These are phyloP conservation scores for Rana temporaria DNA, from an alignment of 2,113 vertebrate species.

Conservation along the genomic window DNA sequence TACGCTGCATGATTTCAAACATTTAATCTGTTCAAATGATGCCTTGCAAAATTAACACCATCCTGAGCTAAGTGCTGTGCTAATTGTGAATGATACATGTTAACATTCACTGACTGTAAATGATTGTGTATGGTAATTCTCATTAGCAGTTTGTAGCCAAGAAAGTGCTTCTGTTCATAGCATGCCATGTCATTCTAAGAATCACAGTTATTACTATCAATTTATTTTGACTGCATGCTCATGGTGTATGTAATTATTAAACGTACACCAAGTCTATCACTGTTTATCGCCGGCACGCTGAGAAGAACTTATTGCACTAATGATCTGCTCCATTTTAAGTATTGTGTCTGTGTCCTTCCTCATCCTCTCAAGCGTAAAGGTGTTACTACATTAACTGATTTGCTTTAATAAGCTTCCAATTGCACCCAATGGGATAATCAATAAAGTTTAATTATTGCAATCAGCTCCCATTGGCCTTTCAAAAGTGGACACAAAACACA, in stretches of 20 bases:
- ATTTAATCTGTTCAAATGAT: slow-evolving; percentile 1
- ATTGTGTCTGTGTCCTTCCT: slow-evolving; percentile 52
- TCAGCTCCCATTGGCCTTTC: slow-evolving; percentile 44
- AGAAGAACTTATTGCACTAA: slow-evolving; percentile 51
- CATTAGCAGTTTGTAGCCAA: slow-evolving; percentile 43
- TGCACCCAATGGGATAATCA: slow-evolving; percentile 58
- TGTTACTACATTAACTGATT: slow-evolving; percentile 54
- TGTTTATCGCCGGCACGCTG: slow-evolving; percentile 46
- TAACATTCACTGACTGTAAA: slow-evolving; percentile 39
- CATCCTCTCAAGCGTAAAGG: slow-evolving; percentile 54
- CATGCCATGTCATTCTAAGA: slow-evolving; percentile 50
- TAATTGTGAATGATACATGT: slow-evolving; percentile 49
- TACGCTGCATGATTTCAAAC: background rate
- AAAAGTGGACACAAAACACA: slow-evolving; percentile 35
- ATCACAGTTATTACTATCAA: slow-evolving; percentile 55
- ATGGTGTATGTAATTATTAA: slow-evolving; percentile 56
- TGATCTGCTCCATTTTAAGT: slow-evolving; percentile 53
- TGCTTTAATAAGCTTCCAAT: slow-evolving; percentile 59
- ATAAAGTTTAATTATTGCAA: slow-evolving; percentile 64
- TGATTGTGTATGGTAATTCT: slow-evolving; percentile 48
- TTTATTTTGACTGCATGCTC: slow-evolving; percentile 53
- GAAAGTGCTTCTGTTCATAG: slow-evolving; percentile 30
- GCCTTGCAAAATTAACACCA: slow-evolving; percentile 30
- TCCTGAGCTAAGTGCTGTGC: slow-evolving; percentile 32
- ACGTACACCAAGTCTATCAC: slow-evolving; percentile 43